Base-by-base conservation (phyloP, 2,888 invertebrate genomes). In the Ophion ellenae region DNA sequence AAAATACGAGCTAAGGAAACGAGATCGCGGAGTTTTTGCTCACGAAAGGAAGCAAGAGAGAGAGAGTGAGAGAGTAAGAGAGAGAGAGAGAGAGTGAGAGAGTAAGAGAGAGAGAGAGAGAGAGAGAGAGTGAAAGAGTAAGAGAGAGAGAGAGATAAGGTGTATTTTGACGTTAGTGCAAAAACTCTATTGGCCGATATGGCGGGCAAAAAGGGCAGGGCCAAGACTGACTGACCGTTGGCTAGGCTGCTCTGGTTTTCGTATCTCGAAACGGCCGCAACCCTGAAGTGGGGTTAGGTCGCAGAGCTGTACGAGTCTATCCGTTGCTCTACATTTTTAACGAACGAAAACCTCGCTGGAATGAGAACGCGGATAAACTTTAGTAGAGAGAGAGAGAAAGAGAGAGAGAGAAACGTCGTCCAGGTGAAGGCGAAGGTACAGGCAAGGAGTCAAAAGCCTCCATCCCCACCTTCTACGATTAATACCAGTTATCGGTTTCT, bases 311-410 rank as follows among this genome's bases (percentile, higher is more conserved):
- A 40, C 7, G 40, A 40, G 47, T 47, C 47, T 47, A 71, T 81
- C 81, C 75, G 87, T 87, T 90, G 89, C 89, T 89, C 90, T 64
- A 86, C 45, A 75, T 81, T 86, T 85, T 71, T 47, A 83, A 80
- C 80, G 74, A 86, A 82, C 84, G 69, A 59, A 64, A 64, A 61
- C 45, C 20, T 75, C 63, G 57, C 17, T 36, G 73, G 70, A 79
- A 82, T 40, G 57, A 80, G 36, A 64, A 61, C 63, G 17, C 14
- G 47, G 14, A 14, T 47, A 11, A 47, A 47, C 11, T 47, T 14
- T 14, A 47, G 14, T 14, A 73, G 47, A 20, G 69, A 59, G 14
- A 61, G 61, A 78, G 32, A 85, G 77, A 76, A 14, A 32, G 36
- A 20, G 63, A 45, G 17, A n/a, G 11, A 10, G 20, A 81, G 53